Conservation (phyloP, 2,888 invertebrate genomes). For the Phyllotreta cruciferae region DNA sequence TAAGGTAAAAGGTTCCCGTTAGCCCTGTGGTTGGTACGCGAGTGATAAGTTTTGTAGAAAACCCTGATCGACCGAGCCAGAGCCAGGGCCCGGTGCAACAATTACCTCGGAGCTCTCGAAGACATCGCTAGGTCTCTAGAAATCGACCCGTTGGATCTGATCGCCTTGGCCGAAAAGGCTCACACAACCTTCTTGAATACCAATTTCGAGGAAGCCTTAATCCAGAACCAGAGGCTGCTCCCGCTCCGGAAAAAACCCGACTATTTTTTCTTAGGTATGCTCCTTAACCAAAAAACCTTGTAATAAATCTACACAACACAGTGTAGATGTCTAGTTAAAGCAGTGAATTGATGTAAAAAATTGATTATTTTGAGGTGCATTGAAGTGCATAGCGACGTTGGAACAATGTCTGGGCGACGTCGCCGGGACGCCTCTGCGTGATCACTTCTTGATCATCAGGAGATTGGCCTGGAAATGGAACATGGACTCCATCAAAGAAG, state of each 20-base stretch:
- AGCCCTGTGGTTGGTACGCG: neutral
- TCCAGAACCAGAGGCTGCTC: slow-evolving; percentile 49
- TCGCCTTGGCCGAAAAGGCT: slow-evolving; percentile 52
- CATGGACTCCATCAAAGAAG: slow-evolving; percentile 48
- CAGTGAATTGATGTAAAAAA: slow-evolving; percentile 26
- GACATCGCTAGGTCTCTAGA: slow-evolving; percentile 62
- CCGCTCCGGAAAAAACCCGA: slow-evolving; percentile 53
- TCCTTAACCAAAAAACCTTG: neutral
- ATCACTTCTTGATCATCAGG: slow-evolving; percentile 57
- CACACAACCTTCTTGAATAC: slow-evolving; percentile 53
- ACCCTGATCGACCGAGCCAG: slow-evolving; percentile 65
- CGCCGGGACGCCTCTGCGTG: slow-evolving; percentile 55
- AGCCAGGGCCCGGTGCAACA: slow-evolving; percentile 61
- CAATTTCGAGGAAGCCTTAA: slow-evolving; percentile 56
- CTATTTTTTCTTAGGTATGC: slow-evolving; percentile 49
- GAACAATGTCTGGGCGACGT: slow-evolving; percentile 56
- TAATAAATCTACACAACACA: neutral
- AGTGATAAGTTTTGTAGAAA: slow-evolving; percentile 40
- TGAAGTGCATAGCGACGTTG: slow-evolving; percentile 57
- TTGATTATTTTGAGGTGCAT: slow-evolving; percentile 55
- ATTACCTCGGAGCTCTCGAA: slow-evolving; percentile 63
- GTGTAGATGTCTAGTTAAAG: neutral
- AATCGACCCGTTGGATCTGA: slow-evolving; percentile 50
- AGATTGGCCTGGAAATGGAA: slow-evolving; percentile 55
- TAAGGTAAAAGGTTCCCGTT: slow-evolving; percentile 48